phyloP scores from a whole-genome alignment of 2,888 invertebrate genomes.

The Oegoconia quadripuncta region DNA sequence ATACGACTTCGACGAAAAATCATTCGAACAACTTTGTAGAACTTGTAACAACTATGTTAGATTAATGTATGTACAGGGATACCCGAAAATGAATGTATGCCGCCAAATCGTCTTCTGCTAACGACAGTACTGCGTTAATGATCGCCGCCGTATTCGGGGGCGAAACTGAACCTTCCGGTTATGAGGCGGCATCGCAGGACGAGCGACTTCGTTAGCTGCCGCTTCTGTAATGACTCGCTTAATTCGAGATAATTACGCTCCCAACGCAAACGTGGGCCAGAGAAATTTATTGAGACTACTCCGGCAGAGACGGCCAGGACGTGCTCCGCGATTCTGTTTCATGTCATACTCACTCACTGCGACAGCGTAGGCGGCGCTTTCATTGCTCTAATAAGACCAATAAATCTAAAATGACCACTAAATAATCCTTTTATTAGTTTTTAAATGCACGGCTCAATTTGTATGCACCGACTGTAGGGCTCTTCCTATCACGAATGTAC shows the following conservation, averaged over 20 bases:
- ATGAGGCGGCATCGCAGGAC: conserved; percentile 41
- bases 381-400: conserved; percentile 42
- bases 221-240: conserved; percentile 66
- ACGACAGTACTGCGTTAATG: conserved; percentile 53
- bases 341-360: conserved; percentile 38
- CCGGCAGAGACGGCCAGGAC: conserved; percentile 27
- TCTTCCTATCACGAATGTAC: conserved; percentile 71
- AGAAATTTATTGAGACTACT: conserved; percentile 56
- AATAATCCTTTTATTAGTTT: conserved; percentile 57
- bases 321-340: conserved; percentile 33
- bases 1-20: conserved; percentile 38
- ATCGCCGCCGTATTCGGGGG: conserved; percentile 50
- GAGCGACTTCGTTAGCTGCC: conserved; percentile 59
- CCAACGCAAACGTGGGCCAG: conserved; percentile 54
- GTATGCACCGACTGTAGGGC: conserved; percentile 54
- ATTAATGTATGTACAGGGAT: conserved; percentile 38
- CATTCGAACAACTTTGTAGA: conserved; percentile 10
- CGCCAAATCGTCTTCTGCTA: conserved; percentile 47
- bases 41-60: conserved; percentile 1
- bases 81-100: conserved; percentile 44
- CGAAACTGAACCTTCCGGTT: conserved; percentile 70
- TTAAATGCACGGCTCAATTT: conserved; percentile 57
- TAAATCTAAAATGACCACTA: conserved; percentile 57
- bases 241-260: conserved; percentile 71
- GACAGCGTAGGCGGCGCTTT: conserved; percentile 46